These are phyloP conservation scores for Turritopsis rubra DNA, from an alignment of 30 jellyfish, hydroid and myxozoan genomes.

Conservation along the genomic window DNA sequence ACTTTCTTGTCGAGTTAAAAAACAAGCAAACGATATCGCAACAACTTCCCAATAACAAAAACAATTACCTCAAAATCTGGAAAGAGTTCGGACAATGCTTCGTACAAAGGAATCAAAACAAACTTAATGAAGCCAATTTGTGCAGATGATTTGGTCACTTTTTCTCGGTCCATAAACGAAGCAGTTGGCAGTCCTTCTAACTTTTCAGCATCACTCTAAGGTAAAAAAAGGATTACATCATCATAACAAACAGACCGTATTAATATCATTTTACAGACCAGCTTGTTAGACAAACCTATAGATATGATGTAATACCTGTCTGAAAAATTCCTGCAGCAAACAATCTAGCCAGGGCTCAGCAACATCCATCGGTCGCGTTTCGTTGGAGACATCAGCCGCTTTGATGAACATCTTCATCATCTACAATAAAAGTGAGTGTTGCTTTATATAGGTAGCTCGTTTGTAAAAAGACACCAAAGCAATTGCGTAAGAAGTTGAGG, in stretches of 20 bases:
- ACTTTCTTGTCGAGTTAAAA: too few species aligned
- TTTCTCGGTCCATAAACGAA: constrained; percentile 98
- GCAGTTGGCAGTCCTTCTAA: constrained; percentile 97
- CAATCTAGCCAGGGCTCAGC: constrained; percentile 99
- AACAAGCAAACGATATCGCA: too few species aligned
- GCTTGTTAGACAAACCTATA: too few species aligned
- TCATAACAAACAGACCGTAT: too few species aligned
- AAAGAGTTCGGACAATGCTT: constrained; percentile 57
- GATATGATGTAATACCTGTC: constrained; percentile 46
- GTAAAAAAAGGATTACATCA: constrained; percentile 12
- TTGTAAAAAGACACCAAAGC: neutral
- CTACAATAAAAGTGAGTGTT: constrained; percentile 23
- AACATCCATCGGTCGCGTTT: constrained; percentile 98
- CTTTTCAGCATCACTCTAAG: constrained; percentile 94
- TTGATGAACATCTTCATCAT: constrained; percentile 82
- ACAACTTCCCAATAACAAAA: too few species aligned
- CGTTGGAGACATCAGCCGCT: constrained; percentile 97
- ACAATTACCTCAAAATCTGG: constrained; percentile 78
- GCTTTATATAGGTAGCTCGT: too few species aligned
- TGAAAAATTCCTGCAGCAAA: constrained; percentile 77
- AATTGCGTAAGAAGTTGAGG: neutral
- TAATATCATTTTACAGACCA: too few species aligned
- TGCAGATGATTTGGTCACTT: constrained; percentile 97
- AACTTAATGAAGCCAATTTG: constrained; percentile 94
- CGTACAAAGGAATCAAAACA: constrained; percentile 78